phyloP scores from a whole-genome alignment of 2,888 invertebrate species.

The Microdon myrmicae region DNA sequence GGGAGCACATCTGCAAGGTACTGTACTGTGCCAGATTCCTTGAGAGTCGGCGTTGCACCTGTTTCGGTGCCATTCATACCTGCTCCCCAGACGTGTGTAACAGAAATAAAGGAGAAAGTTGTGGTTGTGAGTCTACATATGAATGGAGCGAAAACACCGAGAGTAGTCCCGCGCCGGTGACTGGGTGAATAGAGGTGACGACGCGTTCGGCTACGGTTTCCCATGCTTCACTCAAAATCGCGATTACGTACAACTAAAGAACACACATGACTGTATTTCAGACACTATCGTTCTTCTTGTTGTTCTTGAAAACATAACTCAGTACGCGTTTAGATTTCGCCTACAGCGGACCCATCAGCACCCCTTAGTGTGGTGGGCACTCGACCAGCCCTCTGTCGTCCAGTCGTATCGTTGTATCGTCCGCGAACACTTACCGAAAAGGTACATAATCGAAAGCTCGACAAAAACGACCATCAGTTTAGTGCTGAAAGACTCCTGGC shows the following conservation, averaged over 20 bases:
- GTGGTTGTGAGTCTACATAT: no score
- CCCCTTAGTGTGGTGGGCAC: constrained; percentile 26
- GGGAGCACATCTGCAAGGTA: no score
- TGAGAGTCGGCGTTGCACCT: no score
- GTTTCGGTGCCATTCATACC: no score
- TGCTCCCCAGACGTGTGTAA: no score
- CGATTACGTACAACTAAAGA: constrained; percentile 27
- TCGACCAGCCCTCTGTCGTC: constrained; percentile 8
- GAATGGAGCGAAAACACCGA: no score
- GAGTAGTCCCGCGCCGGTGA: constrained; percentile 19
- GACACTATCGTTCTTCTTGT: constrained; percentile 25
- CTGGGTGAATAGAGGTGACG: no score
- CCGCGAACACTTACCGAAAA: constrained; percentile 4
- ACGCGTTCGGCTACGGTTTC: constrained; percentile 35
- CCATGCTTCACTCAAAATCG: constrained; percentile 23
- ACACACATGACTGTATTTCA: constrained; percentile 7
- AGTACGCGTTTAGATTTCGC: constrained; percentile 64
- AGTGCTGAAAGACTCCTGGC: constrained; percentile 31
- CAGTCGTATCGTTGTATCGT: constrained; percentile 20
- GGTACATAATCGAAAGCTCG: constrained; percentile 43
- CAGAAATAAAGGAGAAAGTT: no score
- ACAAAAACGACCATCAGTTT: constrained; percentile 39
- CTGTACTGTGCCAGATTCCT: no score
- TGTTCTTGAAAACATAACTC: constrained; percentile 52
- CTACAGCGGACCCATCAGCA: constrained; percentile 56